These are phyloP conservation scores for Columba guinea DNA, from an alignment of 2,797 vertebrate species.

Conservation along the genomic window DNA sequence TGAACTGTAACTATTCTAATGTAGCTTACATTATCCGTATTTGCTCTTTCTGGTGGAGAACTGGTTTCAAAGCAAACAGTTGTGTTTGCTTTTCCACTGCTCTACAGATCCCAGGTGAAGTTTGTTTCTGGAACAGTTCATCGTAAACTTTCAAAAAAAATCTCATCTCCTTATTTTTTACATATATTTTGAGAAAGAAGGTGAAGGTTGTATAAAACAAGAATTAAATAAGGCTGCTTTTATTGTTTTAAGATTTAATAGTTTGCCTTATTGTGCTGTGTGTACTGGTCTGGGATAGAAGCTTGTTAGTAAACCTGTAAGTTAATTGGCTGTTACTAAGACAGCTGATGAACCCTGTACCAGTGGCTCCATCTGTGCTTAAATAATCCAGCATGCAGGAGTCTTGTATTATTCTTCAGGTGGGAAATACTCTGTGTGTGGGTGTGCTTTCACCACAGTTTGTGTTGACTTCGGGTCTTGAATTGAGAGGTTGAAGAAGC, in stretches of 20 bases:
- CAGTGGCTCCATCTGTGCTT: neutral
- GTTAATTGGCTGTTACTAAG: neutral
- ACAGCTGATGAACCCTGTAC: neutral
- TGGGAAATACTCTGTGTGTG: neutral
- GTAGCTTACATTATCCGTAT: neutral
- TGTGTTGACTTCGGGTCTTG: neutral
- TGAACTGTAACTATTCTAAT: neutral
- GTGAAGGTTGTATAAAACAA: conserved; percentile 33
- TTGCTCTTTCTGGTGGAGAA: conserved; percentile 33
- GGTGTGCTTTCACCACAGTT: neutral
- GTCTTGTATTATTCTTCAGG: neutral
- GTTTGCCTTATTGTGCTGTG: conserved; percentile 40
- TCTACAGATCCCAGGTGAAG: conserved; percentile 7
- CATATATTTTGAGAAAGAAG: neutral
- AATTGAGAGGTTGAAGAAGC: neutral
- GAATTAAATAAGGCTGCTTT: conserved; percentile 14
- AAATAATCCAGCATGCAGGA: neutral
- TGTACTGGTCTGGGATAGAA: neutral
- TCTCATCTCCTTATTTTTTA: neutral
- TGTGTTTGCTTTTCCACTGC: neutral
- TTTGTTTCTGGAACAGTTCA: conserved; percentile 34
- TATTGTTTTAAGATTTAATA: neutral
- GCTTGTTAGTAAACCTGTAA: neutral
- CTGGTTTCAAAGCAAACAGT: conserved; percentile 40
- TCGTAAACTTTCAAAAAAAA: neutral